Conservation (phyloP, 2,113 vertebrate genomes). For the Antechinus flavipes region DNA sequence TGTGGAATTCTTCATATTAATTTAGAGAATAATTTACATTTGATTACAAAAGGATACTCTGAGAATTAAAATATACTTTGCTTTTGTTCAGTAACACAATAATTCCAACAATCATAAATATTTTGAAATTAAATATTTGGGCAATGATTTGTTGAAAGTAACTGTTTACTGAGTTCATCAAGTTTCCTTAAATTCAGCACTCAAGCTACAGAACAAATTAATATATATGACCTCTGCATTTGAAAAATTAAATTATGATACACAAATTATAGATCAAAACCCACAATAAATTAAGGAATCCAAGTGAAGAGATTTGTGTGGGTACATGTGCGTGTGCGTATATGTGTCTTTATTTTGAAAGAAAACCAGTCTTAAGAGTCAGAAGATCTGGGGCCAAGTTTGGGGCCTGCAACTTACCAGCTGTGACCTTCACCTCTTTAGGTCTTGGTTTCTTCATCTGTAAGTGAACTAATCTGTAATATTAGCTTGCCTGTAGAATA, state of each 20-base stretch:
- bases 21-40: constrained; percentile 21
- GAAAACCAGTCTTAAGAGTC: background rate
- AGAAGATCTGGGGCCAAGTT: background rate
- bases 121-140: constrained; percentile 42
- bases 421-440: background rate
- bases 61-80: constrained; percentile 51
- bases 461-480: background rate
- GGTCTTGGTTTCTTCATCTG: background rate
- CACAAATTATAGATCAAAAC: background rate
- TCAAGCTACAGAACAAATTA: constrained; percentile 60
- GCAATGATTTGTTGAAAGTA: constrained; percentile 19
- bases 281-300: accelerated
- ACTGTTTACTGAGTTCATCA: constrained; percentile 39
- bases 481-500: background rate
- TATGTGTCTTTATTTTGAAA: constrained; percentile 8
- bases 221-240: constrained; percentile 64
- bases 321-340: background rate
- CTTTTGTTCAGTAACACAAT: constrained; percentile 54
- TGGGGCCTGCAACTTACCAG: background rate
- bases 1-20: constrained; percentile 9
- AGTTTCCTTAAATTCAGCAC: constrained; percentile 39
- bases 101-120: background rate
- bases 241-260: constrained; percentile 24
- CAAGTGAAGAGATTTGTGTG: background rate
- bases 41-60: constrained; percentile 54